Evolutionary conservation across 2,797 vertebrate species (phyloP).

Genomic region (Pelochelys cantorii): DNA sequence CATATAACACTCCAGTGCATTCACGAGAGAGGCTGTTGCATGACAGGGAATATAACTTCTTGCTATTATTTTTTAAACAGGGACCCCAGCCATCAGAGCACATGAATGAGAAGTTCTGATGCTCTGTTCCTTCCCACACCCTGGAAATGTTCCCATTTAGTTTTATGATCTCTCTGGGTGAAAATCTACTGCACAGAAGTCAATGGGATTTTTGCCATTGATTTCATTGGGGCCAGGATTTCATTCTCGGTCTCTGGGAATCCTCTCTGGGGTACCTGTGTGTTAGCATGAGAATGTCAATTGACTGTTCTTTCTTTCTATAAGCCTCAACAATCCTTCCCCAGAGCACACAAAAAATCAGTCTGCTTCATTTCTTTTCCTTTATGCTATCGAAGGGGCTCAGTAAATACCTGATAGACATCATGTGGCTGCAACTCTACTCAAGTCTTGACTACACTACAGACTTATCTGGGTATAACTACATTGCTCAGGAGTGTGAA

Average conservation of each 20-base stretch:
- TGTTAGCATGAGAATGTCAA: neutral
- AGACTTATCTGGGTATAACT: neutral
- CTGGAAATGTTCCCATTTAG: neutral
- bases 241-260: slow-evolving; percentile 4
- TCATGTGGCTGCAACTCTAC: neutral
- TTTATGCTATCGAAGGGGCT: neutral
- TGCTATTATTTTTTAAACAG: neutral
- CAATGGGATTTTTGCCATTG: neutral
- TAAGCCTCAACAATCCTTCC: slow-evolving; percentile 1
- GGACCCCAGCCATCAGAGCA: neutral
- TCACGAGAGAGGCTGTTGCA: neutral
- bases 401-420: neutral
- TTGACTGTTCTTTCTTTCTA: slow-evolving; percentile 2
- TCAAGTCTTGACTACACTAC: neutral
- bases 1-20: neutral
- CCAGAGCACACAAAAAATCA: neutral
- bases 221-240: slow-evolving; percentile 29
- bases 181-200: neutral
- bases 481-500: neutral
- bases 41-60: slow-evolving; percentile 1
- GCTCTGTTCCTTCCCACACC: neutral
- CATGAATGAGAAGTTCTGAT: neutral
- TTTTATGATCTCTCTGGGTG: slow-evolving; percentile 23
- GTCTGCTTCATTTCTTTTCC: slow-evolving; percentile 4
- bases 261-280: neutral